Evolutionary conservation across 1,140 invertebrate genomes (phyloP), one percentile per base, ranked within the genome.

Genomic region (Euwallacea similis): DNA sequence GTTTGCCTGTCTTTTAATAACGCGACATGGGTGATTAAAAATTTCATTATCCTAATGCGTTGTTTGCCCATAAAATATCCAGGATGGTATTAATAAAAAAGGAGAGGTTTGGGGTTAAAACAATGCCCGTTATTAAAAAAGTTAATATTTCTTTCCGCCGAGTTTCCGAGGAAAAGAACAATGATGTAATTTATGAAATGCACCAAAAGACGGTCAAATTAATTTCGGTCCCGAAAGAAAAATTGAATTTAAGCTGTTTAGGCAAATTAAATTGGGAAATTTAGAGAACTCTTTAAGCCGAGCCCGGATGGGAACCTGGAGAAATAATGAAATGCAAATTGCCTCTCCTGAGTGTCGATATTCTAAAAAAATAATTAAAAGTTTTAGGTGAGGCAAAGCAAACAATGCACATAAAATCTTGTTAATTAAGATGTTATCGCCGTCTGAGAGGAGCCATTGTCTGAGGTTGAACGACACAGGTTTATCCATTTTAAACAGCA

Each of bases 141-240:
- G 55, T 67, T 67, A 68, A 68, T 68, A 68, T 68, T 68, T 68
- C 66, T 59, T 47, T 59, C 43, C 55, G 56, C 43, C 64, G 41
- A 42, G 33, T 11, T 44, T 43, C 33, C 42, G 15, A 15, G 43
- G 56, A 46, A 46, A 68, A 60, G 66, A 66, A 68, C 66, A 68
- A 68, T 60, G 66, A 42, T 55, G 66, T 60, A 68, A 68, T 68
- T 68, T 68, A 68, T 60, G 56, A 68, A 68, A 68, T 68, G 56
- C 43, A 59, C 66, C 66, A 47, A 58, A 68, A 68, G 66, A 68
- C 66, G 66, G 55, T 68, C 55, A 68, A 68, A 68, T 68, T 68
- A 68, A 56, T 68, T 60, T 44, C 55, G 42, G 42, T 11, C 66
- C 33, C 33, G 43, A 68, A 60, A 60, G 55, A 68, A 68, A 68